These are phyloP conservation scores for Nasonia giraulti DNA, from an alignment of 1,140 invertebrate genomes.

Conservation along the genomic window DNA sequence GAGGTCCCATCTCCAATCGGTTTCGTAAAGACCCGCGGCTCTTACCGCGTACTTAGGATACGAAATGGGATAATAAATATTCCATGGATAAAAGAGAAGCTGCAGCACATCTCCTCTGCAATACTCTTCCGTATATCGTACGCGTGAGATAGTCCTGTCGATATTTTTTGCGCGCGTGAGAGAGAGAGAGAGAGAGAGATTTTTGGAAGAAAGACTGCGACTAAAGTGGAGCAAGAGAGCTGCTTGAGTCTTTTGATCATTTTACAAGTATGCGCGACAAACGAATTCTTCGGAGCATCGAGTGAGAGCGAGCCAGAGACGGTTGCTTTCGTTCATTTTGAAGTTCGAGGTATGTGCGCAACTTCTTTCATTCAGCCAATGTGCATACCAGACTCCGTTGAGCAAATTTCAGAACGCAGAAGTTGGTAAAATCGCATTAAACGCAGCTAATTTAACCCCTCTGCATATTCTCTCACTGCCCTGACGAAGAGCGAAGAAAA, in stretches of 20 bases:
- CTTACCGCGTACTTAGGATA: conserved; percentile 62
- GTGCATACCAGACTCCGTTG: background rate
- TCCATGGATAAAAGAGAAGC: conserved; percentile 55
- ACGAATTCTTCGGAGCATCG: background rate
- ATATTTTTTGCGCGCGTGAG: conserved; percentile 3
- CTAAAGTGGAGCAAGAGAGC: background rate
- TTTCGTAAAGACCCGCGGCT: conserved; percentile 53
- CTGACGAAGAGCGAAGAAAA: no score
- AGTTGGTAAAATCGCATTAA: conserved; percentile 7
- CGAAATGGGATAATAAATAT: conserved; percentile 68
- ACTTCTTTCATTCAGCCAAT: background rate
- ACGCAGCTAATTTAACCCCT: background rate
- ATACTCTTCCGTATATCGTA: no score
- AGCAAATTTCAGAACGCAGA: no score
- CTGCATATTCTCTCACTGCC: no score
- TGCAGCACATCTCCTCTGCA: no score
- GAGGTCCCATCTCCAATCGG: conserved; percentile 54
- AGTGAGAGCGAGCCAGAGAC: no score
- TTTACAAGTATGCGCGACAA: conserved; percentile 21
- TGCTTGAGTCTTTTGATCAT: background rate
- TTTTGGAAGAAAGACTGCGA: conserved; percentile 2
- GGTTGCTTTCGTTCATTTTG: background rate
- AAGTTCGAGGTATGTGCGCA: background rate
- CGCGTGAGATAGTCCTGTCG: no score
- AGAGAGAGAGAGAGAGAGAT: conserved; percentile 49